A percentile compares a stretch with the other conserved stretches of the same genome.
These are phyloP conservation scores for Clarias batrachus DNA, from an alignment of 2,113 vertebrate genomes.

Conservation along the genomic window DNA sequence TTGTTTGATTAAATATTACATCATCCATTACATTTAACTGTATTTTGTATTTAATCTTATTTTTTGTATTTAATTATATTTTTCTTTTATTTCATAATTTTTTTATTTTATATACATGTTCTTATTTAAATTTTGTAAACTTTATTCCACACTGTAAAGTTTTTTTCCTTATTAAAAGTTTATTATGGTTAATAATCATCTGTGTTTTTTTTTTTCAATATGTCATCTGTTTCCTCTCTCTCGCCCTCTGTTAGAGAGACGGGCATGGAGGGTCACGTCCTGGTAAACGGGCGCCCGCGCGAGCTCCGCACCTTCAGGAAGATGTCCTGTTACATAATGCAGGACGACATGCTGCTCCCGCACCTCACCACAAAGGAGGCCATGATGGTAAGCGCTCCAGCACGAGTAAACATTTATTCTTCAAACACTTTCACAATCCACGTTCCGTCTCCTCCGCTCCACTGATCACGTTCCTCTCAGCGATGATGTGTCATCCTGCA, in stretches of 20 bases:
- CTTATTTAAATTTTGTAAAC: too few relatives aligned
- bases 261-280: constrained; percentile 94
- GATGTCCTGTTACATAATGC: constrained; percentile 99
- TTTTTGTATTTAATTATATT: too few relatives aligned
- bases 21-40: background rate
- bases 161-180: too few relatives aligned
- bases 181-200: too few relatives aligned
- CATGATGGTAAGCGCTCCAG: constrained; percentile 86
- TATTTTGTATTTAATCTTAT: too few relatives aligned
- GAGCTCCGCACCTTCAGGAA: constrained; percentile 96
- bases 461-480: constrained; percentile 9
- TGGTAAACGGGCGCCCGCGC: constrained; percentile 85
- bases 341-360: constrained; percentile 95
- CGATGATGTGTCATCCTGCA: background rate
- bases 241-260: constrained; percentile 77
- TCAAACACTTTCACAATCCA: background rate
- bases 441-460: background rate
- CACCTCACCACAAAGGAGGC: constrained; percentile 90
- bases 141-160: too few relatives aligned
- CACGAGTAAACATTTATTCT: background rate
- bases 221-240: constrained; percentile 3
- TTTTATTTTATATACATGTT: too few relatives aligned
- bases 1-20: background rate
- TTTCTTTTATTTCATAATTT: too few relatives aligned
- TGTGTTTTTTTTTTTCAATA: background rate